These are phyloP conservation scores for Drosophila kohkoa DNA, from an alignment of 1,140 invertebrate genomes.

Conservation along the genomic window DNA sequence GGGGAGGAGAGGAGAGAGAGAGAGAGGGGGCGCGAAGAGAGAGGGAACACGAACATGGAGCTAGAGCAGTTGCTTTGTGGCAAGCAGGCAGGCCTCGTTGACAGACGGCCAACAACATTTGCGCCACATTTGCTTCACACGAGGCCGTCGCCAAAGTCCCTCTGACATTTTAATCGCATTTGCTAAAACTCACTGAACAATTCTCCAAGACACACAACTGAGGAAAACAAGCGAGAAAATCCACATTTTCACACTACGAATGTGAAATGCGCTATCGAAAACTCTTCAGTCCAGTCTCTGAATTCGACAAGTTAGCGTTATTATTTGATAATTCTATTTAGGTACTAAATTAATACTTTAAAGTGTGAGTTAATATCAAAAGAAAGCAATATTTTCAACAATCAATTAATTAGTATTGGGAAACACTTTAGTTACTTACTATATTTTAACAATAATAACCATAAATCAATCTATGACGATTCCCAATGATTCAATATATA, in stretches of 20 bases:
- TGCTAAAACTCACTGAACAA: conserved; percentile 84
- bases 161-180: conserved; percentile 85
- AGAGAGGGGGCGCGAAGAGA: background rate
- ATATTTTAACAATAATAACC: too few relatives aligned
- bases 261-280: conserved; percentile 15
- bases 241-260: conserved; percentile 25
- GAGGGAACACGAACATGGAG: conserved; percentile 27
- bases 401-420: too few relatives aligned
- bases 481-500: too few relatives aligned
- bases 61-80: conserved; percentile 24
- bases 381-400: too few relatives aligned
- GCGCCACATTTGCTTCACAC: conserved; percentile 82
- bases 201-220: conserved; percentile 56
- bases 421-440: too few relatives aligned
- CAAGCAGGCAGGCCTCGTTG: conserved; percentile 43
- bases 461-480: too few relatives aligned
- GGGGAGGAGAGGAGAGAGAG: background rate
- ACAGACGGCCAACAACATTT: conserved; percentile 82
- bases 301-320: too few relatives aligned
- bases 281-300: background rate
- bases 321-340: too few relatives aligned
- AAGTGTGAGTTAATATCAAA: too few relatives aligned
- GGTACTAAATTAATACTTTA: too few relatives aligned
- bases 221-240: conserved; percentile 32
- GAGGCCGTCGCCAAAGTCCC: conserved; percentile 66